Percentiles rank a stretch among this genome's conserved stretches.
These are phyloP conservation scores for Drosophila pegasa DNA, from an alignment of 2,888 invertebrate species.

Conservation along the genomic window DNA sequence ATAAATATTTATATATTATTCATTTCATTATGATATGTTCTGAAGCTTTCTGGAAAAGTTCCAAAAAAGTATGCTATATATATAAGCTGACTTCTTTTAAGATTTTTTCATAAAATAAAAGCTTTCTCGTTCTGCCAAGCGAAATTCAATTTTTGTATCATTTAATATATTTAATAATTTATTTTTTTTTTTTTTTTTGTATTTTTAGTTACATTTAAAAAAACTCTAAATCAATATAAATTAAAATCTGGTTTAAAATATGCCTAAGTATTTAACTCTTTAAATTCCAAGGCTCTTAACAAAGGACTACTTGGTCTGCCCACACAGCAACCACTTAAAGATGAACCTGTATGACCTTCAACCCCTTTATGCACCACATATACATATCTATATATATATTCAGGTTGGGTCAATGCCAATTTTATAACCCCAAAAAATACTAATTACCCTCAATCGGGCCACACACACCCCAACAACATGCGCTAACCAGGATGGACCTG, in stretches of 20 bases:
- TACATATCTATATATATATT: constrained; percentile 8
- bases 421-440: constrained; percentile 50
- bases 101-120: background rate
- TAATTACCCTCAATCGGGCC: constrained; percentile 58
- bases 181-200: no score
- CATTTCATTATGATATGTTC: background rate
- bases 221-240: background rate
- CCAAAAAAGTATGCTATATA: constrained; percentile 46
- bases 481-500: constrained; percentile 59
- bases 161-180: no score
- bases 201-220: no score
- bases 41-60: background rate
- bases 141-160: background rate
- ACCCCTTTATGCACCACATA: constrained; percentile 25
- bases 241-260: background rate
- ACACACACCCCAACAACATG: constrained; percentile 24
- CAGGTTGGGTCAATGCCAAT: constrained; percentile 59
- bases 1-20: background rate
- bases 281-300: constrained; percentile 30
- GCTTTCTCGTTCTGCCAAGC: background rate
- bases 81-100: background rate
- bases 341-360: constrained; percentile 43
- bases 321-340: constrained; percentile 6
- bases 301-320: background rate
- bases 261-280: background rate